Evolutionary conservation across 2,888 invertebrate species (phyloP).

Genomic region (Luperina nickerlii): DNA sequence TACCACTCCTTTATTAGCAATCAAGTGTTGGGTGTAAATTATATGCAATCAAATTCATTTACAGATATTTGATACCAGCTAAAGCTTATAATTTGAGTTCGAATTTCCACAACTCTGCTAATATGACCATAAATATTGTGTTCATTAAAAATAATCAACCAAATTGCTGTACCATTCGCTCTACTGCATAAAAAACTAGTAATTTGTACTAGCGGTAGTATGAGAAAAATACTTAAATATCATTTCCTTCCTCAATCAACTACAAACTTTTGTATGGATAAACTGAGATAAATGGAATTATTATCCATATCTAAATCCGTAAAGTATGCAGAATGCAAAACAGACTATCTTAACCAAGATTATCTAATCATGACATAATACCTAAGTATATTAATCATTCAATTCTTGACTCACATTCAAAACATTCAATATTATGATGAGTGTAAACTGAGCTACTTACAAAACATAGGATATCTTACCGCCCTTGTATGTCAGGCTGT

Average conservation of each 20-base stretch:
- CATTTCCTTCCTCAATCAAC: constrained; percentile 6
- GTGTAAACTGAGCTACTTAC: constrained; percentile 31
- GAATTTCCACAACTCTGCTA: not conserved
- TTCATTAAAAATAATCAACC: not conserved
- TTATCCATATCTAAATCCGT: not conserved
- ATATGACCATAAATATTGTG: not conserved
- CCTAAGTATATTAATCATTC: not conserved
- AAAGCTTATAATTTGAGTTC: not conserved
- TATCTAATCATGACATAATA: constrained; percentile 49
- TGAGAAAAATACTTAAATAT: not conserved
- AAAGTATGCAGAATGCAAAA: not conserved
- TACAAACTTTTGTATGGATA: not conserved
- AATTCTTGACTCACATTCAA: constrained; percentile 19
- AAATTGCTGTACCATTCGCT: too few relatives aligned
- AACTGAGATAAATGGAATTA: constrained; percentile 11
- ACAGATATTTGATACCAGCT: not conserved
- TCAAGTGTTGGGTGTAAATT: constrained; percentile 18
- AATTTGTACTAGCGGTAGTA: not conserved
- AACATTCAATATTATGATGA: constrained; percentile 45
- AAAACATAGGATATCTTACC: constrained; percentile 28
- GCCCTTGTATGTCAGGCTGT: not conserved
- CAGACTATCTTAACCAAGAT: not conserved
- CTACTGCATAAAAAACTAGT: not conserved
- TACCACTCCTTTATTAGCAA: constrained; percentile 47
- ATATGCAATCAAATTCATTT: constrained; percentile 1